Evolutionary conservation across 1,140 invertebrate genomes (phyloP).

Genomic region (Sitophilus oryzae): DNA sequence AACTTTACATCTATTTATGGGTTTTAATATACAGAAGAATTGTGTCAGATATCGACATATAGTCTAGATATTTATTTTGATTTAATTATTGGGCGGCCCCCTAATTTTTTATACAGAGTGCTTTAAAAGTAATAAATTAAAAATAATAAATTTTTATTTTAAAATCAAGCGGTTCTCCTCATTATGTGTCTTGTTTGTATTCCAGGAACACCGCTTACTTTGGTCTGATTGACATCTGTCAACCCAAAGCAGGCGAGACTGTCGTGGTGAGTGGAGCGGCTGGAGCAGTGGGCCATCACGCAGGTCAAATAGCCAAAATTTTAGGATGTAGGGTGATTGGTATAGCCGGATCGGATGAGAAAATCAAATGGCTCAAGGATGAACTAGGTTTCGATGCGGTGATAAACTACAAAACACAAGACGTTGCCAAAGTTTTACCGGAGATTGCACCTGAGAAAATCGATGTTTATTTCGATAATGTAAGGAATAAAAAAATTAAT

Average conservation of each 20-base stretch:
- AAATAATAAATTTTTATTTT: too few relatives aligned
- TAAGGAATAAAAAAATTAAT: too few relatives aligned
- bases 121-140: too few relatives aligned
- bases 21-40: too few relatives aligned
- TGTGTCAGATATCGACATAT: too few relatives aligned
- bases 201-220: slow-evolving; percentile 67
- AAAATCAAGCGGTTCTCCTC: too few relatives aligned
- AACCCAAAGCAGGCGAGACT: slow-evolving; percentile 62
- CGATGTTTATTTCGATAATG: slow-evolving; percentile 72
- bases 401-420: slow-evolving; percentile 64
- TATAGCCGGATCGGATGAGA: slow-evolving; percentile 62
- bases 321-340: slow-evolving; percentile 60
- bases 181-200: too few relatives aligned
- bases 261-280: slow-evolving; percentile 61
- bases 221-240: slow-evolving; percentile 60
- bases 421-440: slow-evolving; percentile 51
- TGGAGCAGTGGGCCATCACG: slow-evolving; percentile 64
- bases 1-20: too few relatives aligned
- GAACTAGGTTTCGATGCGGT: slow-evolving; percentile 61
- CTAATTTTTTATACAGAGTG: too few relatives aligned
- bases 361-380: slow-evolving; percentile 59
- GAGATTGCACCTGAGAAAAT: slow-evolving; percentile 59
- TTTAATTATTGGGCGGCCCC: too few relatives aligned
- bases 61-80: too few relatives aligned
- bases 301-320: slow-evolving; percentile 69